Percentiles rank a stretch among this genome's conserved stretches.
These are phyloP conservation scores for Enteromius viviparus DNA, from an alignment of 2,797 vertebrate species.

Conservation along the genomic window DNA sequence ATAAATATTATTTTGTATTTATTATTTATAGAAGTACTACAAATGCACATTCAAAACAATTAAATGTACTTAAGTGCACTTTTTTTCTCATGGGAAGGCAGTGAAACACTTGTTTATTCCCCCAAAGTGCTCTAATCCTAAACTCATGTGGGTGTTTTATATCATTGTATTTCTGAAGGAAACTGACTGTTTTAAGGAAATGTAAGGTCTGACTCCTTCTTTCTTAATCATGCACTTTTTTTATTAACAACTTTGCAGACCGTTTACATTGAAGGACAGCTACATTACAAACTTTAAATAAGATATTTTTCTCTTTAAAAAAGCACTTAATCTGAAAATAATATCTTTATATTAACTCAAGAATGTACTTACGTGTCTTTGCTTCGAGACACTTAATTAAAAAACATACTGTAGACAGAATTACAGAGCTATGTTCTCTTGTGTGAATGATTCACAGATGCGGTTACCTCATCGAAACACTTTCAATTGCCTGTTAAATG, in stretches of 20 bases:
- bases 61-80: neutral
- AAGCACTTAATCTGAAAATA: neutral
- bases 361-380: neutral
- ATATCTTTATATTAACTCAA: neutral
- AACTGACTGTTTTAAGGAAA: too few species aligned
- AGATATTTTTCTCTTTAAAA: too few species aligned
- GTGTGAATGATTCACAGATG: conserved; percentile 32
- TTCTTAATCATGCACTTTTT: too few species aligned
- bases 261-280: too few species aligned
- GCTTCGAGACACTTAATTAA: neutral
- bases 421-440: conserved; percentile 2
- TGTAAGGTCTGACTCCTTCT: too few species aligned
- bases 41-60: neutral
- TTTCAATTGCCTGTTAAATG: conserved; percentile 7
- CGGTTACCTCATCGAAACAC: neutral
- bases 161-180: too few species aligned
- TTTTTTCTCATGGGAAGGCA: neutral
- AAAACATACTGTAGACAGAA: neutral
- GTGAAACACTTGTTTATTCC: neutral
- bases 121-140: neutral
- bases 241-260: too few species aligned
- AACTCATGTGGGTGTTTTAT: too few species aligned
- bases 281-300: too few species aligned
- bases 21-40: neutral
- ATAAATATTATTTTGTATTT: neutral